Evolutionary conservation across 35 echinoderm and acorn worm genomes (phyloP).

Genomic region (Strongylocentrotus purpuratus): DNA sequence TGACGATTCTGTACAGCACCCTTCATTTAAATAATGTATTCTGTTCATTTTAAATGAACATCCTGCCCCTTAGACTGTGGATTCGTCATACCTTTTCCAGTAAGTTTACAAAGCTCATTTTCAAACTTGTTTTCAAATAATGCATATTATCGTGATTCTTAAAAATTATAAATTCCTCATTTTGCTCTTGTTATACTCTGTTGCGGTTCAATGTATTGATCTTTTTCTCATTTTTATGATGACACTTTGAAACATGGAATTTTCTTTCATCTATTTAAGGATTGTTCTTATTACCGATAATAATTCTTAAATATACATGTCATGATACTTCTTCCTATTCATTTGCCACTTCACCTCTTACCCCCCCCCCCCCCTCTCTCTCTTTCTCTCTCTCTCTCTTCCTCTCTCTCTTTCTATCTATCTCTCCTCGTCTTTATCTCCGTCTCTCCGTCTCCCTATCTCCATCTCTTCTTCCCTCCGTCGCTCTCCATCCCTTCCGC

Average conservation of each 20-base stretch:
- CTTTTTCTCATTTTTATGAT: background rate
- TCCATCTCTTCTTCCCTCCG: background rate
- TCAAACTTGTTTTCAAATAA: too few species aligned
- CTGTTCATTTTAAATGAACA: background rate
- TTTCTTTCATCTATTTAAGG: background rate
- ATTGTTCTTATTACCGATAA: too few species aligned
- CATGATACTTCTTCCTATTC: background rate
- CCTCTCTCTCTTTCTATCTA: background rate
- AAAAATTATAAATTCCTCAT: too few species aligned
- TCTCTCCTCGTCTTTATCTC: background rate
- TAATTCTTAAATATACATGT: background rate
- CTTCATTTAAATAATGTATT: background rate
- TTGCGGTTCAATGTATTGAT: too few species aligned
- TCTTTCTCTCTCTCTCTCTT: too few species aligned
- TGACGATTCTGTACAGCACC: background rate
- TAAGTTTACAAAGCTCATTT: too few species aligned
- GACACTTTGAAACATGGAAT: background rate
- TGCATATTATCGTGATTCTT: too few species aligned
- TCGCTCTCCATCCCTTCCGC: background rate
- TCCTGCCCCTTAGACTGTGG: too few species aligned
- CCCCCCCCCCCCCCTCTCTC: too few species aligned
- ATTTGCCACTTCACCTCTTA: background rate
- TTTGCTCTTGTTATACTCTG: too few species aligned
- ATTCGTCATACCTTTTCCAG: too few species aligned
- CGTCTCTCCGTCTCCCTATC: background rate